phyloP scores from a whole-genome alignment of 64 coral and sea anemone genomes.

The Astreopora myriophthalma region DNA sequence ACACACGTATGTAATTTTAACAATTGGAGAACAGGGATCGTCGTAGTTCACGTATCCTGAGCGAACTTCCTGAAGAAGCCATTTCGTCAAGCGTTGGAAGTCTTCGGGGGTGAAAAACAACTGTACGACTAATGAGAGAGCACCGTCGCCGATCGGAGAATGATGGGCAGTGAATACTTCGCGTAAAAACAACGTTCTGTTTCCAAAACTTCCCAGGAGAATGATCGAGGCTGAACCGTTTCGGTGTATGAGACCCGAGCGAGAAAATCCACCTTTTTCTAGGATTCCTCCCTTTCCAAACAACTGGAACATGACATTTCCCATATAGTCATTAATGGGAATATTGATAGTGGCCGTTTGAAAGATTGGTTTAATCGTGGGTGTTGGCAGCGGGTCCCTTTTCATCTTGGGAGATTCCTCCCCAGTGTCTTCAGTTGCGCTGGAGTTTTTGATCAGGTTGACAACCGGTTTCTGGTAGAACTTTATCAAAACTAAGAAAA shows the following conservation, averaged over 20 bases:
- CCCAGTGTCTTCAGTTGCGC: neutral
- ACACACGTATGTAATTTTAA: slow-evolving; percentile 50
- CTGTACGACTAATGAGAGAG: slow-evolving; percentile 26
- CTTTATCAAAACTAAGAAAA: neutral
- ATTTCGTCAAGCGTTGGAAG: slow-evolving; percentile 25
- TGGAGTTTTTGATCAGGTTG: slow-evolving; percentile 8
- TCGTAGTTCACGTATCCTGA: slow-evolving; percentile 45
- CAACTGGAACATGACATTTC: slow-evolving; percentile 54
- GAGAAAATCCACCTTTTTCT: slow-evolving; percentile 58
- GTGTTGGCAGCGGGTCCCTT: neutral
- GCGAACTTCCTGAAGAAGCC: slow-evolving; percentile 22
- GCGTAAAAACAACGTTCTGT: slow-evolving; percentile 43
- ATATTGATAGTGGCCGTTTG: slow-evolving; percentile 18
- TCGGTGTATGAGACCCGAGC: slow-evolving; percentile 33
- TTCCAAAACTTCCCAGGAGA: slow-evolving; percentile 26
- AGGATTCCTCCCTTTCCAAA: slow-evolving; percentile 59
- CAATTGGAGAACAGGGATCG: slow-evolving; percentile 62
- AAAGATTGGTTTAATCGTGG: neutral
- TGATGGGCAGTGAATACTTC: slow-evolving; percentile 10
- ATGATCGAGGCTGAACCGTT: slow-evolving; percentile 22
- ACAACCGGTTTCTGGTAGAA: slow-evolving; percentile 6
- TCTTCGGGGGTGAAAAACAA: slow-evolving; percentile 39
- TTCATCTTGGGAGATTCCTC: neutral
- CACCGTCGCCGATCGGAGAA: neutral
- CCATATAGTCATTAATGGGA: slow-evolving; percentile 40